Base-by-base conservation (phyloP, 2,797 vertebrate species). In the Lateolabrax maculatus region DNA sequence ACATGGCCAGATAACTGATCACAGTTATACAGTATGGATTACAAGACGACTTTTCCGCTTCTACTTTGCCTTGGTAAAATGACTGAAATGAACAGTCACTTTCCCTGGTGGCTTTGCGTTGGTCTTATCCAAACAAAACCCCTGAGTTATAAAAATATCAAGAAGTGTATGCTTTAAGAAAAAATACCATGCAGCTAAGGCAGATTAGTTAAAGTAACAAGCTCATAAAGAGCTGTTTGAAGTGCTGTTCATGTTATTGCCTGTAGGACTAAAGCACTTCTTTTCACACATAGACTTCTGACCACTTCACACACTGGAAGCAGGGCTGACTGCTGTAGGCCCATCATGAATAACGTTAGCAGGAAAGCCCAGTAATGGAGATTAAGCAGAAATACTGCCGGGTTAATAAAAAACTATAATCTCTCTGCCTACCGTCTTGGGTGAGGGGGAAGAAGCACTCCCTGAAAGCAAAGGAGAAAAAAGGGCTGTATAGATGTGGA, bases 351-450 rank as follows among this genome's bases (percentile, higher is more conserved):
- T 80, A 69, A 79, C 57, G 25, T 61, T 29, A 75, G 81, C 71
- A 76, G 62, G 25, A 88, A 89, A 89, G 57, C 27, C 53, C 23
- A 46, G 69, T 21, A 80, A 82, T 80, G 64, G 87, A 90, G 87
- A 89, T 90, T 81, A 81, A 76, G 63, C 87, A 90, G 86, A 90
- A 85, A 77, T 82, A 75, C 71, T 56, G 73, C 68, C 61, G 69
- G 80, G 86, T 87, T 89, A 90, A 92, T 92, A 91, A 86, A 91
- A 87, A 83, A 31, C 80, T 79, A 66, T 86, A 89, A 87, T 88
- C 85, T 82, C 44, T 61, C 75, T 67, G 37, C 74, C 83, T 84
- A 84, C 56, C 18, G 64, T 76, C 75, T 57, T 23, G 70, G 61
- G 34, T 61, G 44, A 75, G 52, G 56, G 36, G n/a, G 70, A 71